Conservation (phyloP, 64 coral and sea anemone species). For the Montipora sp. region DNA sequence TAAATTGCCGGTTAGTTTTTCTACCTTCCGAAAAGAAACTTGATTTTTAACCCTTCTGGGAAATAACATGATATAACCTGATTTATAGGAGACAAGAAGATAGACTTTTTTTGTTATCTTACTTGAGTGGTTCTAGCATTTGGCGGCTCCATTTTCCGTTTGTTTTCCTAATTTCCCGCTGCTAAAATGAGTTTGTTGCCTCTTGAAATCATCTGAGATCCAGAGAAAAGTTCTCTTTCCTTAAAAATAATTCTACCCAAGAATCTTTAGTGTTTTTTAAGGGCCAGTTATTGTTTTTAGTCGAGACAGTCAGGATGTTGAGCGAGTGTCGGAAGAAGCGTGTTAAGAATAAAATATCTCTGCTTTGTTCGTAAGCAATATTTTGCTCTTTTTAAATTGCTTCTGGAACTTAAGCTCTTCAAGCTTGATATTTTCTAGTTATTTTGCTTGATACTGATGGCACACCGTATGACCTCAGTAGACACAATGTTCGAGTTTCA, state of each 20-base stretch:
- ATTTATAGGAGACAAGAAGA: constrained; percentile 5
- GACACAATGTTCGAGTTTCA: too few species aligned
- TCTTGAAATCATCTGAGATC: constrained; percentile 42
- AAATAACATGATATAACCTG: neutral
- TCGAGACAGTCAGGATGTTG: neutral
- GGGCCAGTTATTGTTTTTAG: neutral
- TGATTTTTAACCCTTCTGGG: neutral
- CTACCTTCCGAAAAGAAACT: neutral
- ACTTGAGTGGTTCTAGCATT: neutral
- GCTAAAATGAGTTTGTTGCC: constrained; percentile 19
- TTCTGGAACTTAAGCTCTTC: neutral
- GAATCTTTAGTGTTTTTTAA: constrained; percentile 6
- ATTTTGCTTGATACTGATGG: neutral
- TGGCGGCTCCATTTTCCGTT: neutral
- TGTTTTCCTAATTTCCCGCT: constrained; percentile 25
- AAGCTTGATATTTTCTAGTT: neutral
- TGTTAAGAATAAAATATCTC: neutral
- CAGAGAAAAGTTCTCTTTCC: constrained; percentile 31
- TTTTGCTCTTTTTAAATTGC: neutral
- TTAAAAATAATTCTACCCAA: constrained; percentile 38
- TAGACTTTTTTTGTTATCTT: constrained; percentile 3
- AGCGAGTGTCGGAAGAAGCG: neutral
- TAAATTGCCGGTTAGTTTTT: neutral
- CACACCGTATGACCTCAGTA: too few species aligned
- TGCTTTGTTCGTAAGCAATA: neutral